Conservation (phyloP, 1,140 invertebrate species). For the Bradysia coprophila region DNA sequence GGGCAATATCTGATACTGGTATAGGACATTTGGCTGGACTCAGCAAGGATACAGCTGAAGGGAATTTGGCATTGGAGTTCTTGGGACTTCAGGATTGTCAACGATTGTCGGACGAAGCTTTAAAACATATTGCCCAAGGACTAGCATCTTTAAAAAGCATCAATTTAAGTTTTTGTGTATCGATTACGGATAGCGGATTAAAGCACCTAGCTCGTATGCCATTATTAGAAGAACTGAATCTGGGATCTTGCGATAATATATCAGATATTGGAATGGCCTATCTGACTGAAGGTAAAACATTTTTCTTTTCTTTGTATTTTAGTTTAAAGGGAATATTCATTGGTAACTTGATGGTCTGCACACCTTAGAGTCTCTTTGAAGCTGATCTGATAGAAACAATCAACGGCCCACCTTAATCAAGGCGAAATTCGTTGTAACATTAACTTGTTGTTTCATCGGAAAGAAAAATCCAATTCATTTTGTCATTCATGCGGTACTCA, state of each 20-base stretch:
- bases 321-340: too few species aligned
- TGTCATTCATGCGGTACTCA: too few species aligned
- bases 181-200: constrained; percentile 76
- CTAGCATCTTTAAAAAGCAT: constrained; percentile 63
- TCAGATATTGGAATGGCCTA: constrained; percentile 82
- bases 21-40: constrained; percentile 71
- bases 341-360: too few species aligned
- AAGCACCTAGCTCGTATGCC: constrained; percentile 75
- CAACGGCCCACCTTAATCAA: too few species aligned
- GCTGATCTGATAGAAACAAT: too few species aligned
- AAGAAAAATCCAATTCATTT: too few species aligned
- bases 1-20: constrained; percentile 77
- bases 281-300: constrained; percentile 68
- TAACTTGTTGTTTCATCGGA: too few species aligned
- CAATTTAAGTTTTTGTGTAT: constrained; percentile 87
- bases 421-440: too few species aligned
- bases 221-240: constrained; percentile 68
- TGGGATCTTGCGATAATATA: constrained; percentile 85
- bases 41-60: constrained; percentile 38
- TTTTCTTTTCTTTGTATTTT: too few species aligned
- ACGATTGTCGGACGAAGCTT: constrained; percentile 73
- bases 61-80: constrained; percentile 56
- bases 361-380: too few species aligned
- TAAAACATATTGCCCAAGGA: constrained; percentile 65
- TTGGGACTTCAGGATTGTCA: constrained; percentile 88